Base-by-base conservation (phyloP, 2,888 invertebrate genomes). In the Neelides folsomi region DNA sequence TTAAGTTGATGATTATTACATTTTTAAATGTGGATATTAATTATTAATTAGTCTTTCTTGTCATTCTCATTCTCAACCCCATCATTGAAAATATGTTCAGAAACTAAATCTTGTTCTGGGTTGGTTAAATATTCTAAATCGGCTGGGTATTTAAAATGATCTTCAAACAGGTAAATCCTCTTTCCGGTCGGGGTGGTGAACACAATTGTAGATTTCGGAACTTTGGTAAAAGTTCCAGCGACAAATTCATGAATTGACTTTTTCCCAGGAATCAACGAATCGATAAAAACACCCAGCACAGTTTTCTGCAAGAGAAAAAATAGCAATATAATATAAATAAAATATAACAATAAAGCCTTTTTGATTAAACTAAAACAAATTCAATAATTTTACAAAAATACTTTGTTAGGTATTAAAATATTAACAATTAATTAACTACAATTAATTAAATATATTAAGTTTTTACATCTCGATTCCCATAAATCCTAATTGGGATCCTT, bases 101-200 rank as follows among this genome's bases (percentile, higher is more conserved):
- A 16, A 35, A 12, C 34, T 41, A 47, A 43, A 9, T 52, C 47
- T 34, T 43, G 41, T 9, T 51, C 35, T 40, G 18, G 40, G 0
- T 55, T 56, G 18, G 58, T 35, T 9, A 62, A n/a, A n/a, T 13
- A 40, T 35, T 63, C 50, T 20, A 56, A 58, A 43, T 63, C 63
- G 4, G 46, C 47, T 1, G 60, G 57, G 10, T 41, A 9, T 1
- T 59, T 55, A 36, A 63, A 63, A 43, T 41, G 54, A 3, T 54
- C 48, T 7, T 58, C 54, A 20, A 59, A 20, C 4, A 63, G 34
- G 19, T 60, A 18, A 38, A 57, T 37, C 3, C 49, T 13, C 10
- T 45, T 44, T 10, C 60, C 60, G 13, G 56, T 40, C 3, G 49
- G 56, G 45, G 58, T 58, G 18, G 48, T 37, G 39, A 42, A 59